Conservation (phyloP, 1,140 invertebrate genomes). For the Hycleus cichorii region DNA sequence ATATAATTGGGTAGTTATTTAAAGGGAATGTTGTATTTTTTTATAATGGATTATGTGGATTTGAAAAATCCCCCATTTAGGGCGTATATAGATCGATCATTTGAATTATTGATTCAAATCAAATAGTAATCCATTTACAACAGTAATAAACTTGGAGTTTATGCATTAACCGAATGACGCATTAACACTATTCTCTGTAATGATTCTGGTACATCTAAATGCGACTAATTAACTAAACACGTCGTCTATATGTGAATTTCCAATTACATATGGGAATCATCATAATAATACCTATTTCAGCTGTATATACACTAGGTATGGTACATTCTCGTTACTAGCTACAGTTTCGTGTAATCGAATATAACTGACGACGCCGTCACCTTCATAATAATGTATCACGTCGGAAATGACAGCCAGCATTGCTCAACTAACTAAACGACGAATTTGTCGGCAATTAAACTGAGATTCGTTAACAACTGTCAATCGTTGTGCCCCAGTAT, state of each 20-base stretch:
- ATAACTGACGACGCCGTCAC: neutral
- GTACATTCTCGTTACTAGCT: no score
- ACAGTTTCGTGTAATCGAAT: constrained; percentile 3
- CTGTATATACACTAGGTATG: constrained; percentile 3
- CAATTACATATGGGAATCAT: constrained; percentile 5
- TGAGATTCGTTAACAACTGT: constrained; percentile 18
- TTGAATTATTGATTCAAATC: no score
- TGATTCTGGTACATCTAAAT: constrained; percentile 1
- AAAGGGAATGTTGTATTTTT: no score
- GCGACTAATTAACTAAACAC: constrained; percentile 14
- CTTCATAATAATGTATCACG: constrained; percentile 17
- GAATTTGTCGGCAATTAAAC: constrained; percentile 22
- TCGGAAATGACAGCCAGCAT: constrained; percentile 19
- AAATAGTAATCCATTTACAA: no score
- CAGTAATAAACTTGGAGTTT: neutral
- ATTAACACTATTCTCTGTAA: neutral
- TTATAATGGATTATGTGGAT: no score
- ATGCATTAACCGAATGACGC: constrained; percentile 10
- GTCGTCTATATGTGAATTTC: constrained; percentile 1
- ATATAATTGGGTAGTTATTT: no score
- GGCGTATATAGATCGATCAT: no score
- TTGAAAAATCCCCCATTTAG: no score
- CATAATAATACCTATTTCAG: neutral
- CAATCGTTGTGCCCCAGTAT: neutral
- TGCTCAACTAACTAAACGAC: constrained; percentile 20